These are phyloP conservation scores for Actinia equina DNA, from an alignment of 64 coral and sea anemone genomes.

Conservation along the genomic window DNA sequence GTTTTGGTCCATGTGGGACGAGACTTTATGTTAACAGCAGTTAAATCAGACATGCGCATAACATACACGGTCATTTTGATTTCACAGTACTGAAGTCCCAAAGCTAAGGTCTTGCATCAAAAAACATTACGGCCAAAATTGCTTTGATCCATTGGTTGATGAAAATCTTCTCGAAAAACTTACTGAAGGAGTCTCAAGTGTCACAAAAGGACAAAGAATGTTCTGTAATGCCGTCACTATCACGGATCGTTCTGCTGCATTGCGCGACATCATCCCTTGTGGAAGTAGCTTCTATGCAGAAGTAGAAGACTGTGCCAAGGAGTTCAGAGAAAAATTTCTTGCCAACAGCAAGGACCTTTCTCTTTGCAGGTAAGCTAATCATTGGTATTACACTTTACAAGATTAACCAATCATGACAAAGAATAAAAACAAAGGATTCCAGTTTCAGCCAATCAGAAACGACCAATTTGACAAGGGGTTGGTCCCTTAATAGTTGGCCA, in stretches of 20 bases:
- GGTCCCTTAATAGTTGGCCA: no score
- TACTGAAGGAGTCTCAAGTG: background rate
- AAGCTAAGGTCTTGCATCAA: background rate
- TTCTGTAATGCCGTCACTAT: background rate
- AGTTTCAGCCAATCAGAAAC: no score
- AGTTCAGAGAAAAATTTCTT: background rate
- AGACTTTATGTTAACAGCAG: no score
- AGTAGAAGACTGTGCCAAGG: background rate
- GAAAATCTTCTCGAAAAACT: background rate
- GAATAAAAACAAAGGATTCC: no score
- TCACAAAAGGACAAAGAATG: background rate
- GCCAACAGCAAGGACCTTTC: no score
- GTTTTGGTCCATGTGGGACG: no score
- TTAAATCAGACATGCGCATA: background rate
- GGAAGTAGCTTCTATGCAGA: background rate
- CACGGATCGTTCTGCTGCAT: background rate
- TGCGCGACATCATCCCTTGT: background rate
- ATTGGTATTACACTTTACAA: background rate
- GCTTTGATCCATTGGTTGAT: background rate
- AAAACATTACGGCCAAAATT: background rate
- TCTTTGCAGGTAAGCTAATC: background rate
- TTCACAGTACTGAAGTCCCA: background rate
- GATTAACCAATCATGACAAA: no score
- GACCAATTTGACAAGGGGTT: no score
- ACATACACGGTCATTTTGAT: background rate